phyloP scores from a whole-genome alignment of 2,113 vertebrate genomes.

The Carassius auratus region DNA sequence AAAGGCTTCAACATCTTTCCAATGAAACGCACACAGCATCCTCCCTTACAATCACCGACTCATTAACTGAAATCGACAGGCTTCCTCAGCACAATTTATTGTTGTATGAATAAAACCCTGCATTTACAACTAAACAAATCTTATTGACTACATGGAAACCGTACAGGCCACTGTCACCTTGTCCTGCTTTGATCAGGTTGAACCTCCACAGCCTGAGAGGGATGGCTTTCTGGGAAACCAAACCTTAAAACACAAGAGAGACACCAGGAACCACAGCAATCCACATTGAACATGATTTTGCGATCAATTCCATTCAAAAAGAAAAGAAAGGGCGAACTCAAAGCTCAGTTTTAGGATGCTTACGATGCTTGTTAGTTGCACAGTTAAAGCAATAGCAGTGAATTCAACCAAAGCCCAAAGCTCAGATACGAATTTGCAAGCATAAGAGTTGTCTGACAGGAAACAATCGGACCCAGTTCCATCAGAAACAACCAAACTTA shows the following conservation, averaged over 20 bases:
- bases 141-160: neutral
- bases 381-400: neutral
- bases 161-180: conserved; percentile 58
- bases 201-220: conserved; percentile 33
- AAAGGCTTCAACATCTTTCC: neutral
- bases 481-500: neutral
- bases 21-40: neutral
- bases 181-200: conserved; percentile 49
- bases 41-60: neutral
- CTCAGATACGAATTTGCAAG: neutral
- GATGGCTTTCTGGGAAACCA: conserved; percentile 41
- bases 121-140: neutral
- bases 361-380: neutral
- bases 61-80: too few species aligned
- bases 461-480: neutral
- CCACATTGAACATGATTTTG: neutral
- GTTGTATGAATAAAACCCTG: neutral
- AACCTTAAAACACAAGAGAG: conserved; percentile 58
- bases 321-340: neutral
- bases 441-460: neutral
- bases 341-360: neutral
- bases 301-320: neutral
- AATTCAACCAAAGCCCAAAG: neutral
- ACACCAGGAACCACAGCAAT: conserved; percentile 8
- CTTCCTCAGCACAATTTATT: neutral